Conservation (phyloP, 2,113 vertebrate genomes). For the Indicator maculatus region DNA sequence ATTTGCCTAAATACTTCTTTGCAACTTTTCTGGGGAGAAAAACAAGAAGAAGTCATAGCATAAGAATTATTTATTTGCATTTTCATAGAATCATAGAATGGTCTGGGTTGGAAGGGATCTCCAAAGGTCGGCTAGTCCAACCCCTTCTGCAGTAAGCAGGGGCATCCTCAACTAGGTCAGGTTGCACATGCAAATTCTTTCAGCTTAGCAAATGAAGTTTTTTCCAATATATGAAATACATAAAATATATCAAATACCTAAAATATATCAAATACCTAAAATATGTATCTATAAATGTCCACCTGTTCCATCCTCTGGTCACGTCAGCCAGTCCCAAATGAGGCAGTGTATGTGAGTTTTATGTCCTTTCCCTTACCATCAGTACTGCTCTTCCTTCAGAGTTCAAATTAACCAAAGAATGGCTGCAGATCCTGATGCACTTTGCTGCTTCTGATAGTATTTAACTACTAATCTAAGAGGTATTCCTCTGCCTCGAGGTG, state of each 20-base stretch:
- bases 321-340: neutral
- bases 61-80: neutral
- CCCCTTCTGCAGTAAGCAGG: too few species aligned
- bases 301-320: neutral
- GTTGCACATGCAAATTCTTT: neutral
- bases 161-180: too few species aligned
- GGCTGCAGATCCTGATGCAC: neutral
- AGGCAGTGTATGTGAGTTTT: neutral
- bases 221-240: neutral
- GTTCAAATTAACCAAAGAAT: neutral
- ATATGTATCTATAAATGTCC: neutral
- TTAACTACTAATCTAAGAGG: neutral
- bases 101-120: too few species aligned
- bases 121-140: too few species aligned
- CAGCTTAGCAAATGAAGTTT: neutral
- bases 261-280: too few species aligned
- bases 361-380: neutral
- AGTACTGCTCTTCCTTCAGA: neutral
- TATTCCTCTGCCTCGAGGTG: neutral
- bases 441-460: neutral
- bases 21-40: neutral
- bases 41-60: neutral
- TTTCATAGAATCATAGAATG: neutral
- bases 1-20: neutral
- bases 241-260: too few species aligned